Percentiles rank a stretch among this genome's conserved stretches.
These are phyloP conservation scores for Trachops cirrhosus DNA, from an alignment of 2,797 vertebrate genomes.

Conservation along the genomic window DNA sequence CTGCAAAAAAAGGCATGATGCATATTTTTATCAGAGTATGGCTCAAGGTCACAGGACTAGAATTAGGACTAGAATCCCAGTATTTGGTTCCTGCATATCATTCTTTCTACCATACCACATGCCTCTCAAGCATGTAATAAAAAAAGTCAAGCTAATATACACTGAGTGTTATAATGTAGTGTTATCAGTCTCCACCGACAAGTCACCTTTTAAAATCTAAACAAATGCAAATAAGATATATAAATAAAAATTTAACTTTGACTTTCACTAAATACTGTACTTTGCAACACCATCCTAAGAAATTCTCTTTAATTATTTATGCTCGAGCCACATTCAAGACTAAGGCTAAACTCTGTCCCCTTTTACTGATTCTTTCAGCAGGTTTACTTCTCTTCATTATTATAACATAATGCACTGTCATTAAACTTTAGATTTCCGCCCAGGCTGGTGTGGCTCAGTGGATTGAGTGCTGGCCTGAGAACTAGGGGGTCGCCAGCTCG, in stretches of 20 bases:
- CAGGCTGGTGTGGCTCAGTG: too few relatives aligned
- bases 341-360: background rate
- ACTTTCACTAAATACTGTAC: background rate
- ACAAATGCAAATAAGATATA: slow-evolving; percentile 5
- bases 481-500: too few relatives aligned
- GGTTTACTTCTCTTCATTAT: background rate
- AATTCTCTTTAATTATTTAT: slow-evolving; percentile 24
- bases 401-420: background rate
- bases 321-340: background rate
- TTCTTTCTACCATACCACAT: background rate
- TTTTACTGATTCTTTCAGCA: background rate
- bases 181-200: background rate
- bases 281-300: background rate
- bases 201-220: slow-evolving; percentile 2
- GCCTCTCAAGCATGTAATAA: background rate
- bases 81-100: background rate
- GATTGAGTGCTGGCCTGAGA: too few relatives aligned
- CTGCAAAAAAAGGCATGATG: background rate
- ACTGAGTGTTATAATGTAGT: background rate
- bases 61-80: background rate
- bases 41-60: background rate
- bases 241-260: background rate
- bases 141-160: background rate
- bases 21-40: background rate
- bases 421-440: slow-evolving; percentile 1